Percentiles rank a stretch among this genome's conserved stretches.
phyloP scores from a whole-genome alignment of 2,888 invertebrate genomes.

The Eupithecia insigniata region DNA sequence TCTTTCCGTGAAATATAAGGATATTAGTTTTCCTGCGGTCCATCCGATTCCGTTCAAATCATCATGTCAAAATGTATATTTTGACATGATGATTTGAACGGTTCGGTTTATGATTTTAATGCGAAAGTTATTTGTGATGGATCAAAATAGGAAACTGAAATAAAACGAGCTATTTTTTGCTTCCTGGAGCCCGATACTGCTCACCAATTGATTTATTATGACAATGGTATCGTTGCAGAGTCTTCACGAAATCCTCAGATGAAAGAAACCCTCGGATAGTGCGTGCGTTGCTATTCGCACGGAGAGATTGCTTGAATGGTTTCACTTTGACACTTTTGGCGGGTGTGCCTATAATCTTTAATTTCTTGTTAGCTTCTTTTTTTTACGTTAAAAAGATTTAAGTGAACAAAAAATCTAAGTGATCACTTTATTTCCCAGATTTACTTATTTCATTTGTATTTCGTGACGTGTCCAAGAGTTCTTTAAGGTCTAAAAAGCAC shows the following conservation, averaged over 20 bases:
- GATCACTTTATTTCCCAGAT: no score
- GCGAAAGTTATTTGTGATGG: neutral
- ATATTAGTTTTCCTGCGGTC: slow-evolving; percentile 35
- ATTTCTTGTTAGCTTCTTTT: no score
- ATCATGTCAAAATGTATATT: slow-evolving; percentile 10
- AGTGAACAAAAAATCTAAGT: no score
- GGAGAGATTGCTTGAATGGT: neutral
- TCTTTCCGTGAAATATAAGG: slow-evolving; percentile 39
- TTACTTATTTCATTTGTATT: no score
- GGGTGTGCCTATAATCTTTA: no score
- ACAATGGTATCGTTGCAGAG: neutral
- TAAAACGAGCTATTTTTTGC: neutral
- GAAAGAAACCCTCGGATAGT: neutral
- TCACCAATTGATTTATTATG: neutral
- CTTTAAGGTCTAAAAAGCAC: no score
- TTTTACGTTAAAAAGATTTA: no score
- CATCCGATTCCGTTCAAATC: slow-evolving; percentile 30
- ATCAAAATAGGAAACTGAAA: neutral
- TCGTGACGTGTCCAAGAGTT: no score
- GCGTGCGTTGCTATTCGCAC: neutral
- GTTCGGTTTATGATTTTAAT: neutral
- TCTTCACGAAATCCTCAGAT: neutral
- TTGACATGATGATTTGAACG: no score
- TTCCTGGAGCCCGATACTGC: neutral
- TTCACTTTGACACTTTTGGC: neutral